phyloP scores from a whole-genome alignment of 2,113 vertebrate genomes.

The Cyprinodon variegatus region DNA sequence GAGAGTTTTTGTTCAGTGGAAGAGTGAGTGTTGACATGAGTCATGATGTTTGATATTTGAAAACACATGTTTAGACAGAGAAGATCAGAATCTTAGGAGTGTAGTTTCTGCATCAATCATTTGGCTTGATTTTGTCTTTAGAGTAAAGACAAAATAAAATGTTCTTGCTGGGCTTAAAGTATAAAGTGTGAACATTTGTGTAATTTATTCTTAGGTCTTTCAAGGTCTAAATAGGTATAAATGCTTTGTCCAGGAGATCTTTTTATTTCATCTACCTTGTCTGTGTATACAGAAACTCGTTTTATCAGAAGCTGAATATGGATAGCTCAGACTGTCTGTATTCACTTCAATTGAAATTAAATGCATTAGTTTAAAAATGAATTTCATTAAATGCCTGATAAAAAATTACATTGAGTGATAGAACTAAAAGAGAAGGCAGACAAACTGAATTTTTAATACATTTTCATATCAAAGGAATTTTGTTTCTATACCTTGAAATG shows the following conservation, averaged over 20 bases:
- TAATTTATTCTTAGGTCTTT: neutral
- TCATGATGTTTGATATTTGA: constrained; percentile 37
- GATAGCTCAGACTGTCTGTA: no score
- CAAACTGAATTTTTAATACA: no score
- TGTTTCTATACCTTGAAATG: no score
- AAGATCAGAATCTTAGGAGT: neutral
- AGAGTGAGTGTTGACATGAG: constrained; percentile 50
- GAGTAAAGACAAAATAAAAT: neutral
- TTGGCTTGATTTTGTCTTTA: neutral
- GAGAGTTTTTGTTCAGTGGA: constrained; percentile 64
- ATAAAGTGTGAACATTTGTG: neutral
- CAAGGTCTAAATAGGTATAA: neutral
- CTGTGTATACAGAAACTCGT: neutral
- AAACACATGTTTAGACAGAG: neutral
- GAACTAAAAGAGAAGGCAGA: no score
- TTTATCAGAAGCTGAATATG: no score
- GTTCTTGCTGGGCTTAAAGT: neutral
- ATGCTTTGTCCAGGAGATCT: neutral
- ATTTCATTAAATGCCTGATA: no score
- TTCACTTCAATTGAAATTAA: no score
- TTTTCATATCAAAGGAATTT: no score
- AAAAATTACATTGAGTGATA: no score
- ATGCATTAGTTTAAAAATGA: no score
- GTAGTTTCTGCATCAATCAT: neutral
- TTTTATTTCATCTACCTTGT: neutral